A percentile compares a stretch with the other conserved stretches of the same genome.
Evolutionary conservation across 2,797 vertebrate genomes (phyloP).

Genomic region (Gadopsis marmoratus): DNA sequence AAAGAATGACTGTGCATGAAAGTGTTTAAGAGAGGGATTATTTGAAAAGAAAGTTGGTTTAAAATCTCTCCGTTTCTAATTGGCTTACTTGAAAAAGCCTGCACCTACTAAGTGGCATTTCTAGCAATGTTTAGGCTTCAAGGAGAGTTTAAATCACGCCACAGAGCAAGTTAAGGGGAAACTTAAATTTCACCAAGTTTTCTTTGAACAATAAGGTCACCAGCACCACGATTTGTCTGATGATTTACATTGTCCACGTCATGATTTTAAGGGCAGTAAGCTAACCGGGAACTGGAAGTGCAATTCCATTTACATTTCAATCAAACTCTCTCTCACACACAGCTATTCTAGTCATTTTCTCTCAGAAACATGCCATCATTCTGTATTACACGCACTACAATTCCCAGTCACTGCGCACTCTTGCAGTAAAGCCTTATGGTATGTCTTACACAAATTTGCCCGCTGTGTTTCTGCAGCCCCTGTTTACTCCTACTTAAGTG

Average conservation of each 20-base stretch:
- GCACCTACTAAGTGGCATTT: background rate
- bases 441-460: background rate
- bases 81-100: slow-evolving; percentile 21
- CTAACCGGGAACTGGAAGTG: slow-evolving; percentile 3
- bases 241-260: slow-evolving; percentile 2
- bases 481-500: background rate
- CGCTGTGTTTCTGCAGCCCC: background rate
- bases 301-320: slow-evolving; percentile 13
- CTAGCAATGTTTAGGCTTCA: slow-evolving; percentile 4
- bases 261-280: background rate
- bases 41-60: background rate
- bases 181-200: slow-evolving; percentile 21
- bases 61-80: slow-evolving; percentile 31
- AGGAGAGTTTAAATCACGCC: slow-evolving; percentile 37
- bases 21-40: background rate
- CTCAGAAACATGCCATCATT: background rate
- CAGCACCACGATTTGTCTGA: background rate
- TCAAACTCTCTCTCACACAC: background rate
- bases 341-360: slow-evolving; percentile 1
- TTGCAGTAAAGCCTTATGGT: background rate
- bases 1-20: background rate
- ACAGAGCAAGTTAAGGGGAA: slow-evolving; percentile 1
- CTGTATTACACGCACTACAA: background rate
- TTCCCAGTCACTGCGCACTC: background rate
- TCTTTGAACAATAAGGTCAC: slow-evolving; percentile 22